Evolutionary conservation across 1,140 invertebrate species (phyloP).

Genomic region (Listronotus oregonensis): DNA sequence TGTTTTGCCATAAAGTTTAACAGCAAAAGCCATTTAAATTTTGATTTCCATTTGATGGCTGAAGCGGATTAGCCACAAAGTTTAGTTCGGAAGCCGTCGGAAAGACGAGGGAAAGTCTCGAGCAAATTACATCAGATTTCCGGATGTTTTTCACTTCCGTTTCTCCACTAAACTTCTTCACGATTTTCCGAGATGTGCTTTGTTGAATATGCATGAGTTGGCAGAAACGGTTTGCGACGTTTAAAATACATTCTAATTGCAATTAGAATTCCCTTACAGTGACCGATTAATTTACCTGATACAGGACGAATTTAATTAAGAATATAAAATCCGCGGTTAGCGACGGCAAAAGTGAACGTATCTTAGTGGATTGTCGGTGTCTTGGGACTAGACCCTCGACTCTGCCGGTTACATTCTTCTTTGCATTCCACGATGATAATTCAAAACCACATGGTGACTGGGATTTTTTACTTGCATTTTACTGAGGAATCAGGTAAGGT

Average conservation of each 20-base stretch:
- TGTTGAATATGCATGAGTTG: conserved; percentile 24
- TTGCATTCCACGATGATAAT: conserved; percentile 48
- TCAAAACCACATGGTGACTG: conserved; percentile 47
- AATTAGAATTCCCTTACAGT: conserved; percentile 21
- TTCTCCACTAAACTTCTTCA: conserved; percentile 9
- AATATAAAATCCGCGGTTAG: conserved; percentile 24
- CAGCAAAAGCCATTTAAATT: conserved; percentile 30
- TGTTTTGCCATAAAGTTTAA: conserved; percentile 35
- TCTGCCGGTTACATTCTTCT: conserved; percentile 30
- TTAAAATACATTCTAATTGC: conserved; percentile 18
- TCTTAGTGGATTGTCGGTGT: conserved; percentile 12
- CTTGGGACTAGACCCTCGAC: conserved; percentile 19
- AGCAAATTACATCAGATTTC: conserved; percentile 32
- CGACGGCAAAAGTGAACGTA: conserved; percentile 15
- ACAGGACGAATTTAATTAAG: conserved; percentile 35
- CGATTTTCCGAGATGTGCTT: too few species aligned
- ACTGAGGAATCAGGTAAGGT: conserved; percentile 46
- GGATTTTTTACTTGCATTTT: conserved; percentile 42
- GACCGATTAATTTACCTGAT: conserved; percentile 30
- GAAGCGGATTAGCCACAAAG: conserved; percentile 13
- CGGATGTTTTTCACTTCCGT: conserved; percentile 29
- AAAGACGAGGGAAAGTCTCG: conserved; percentile 29
- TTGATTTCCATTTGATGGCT: conserved; percentile 31
- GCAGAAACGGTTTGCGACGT: too few species aligned
- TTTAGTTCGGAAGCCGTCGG: conserved; percentile 22